Evolutionary conservation across 1,140 invertebrate genomes (phyloP).

Genomic region (Drosophila mojavensis): DNA sequence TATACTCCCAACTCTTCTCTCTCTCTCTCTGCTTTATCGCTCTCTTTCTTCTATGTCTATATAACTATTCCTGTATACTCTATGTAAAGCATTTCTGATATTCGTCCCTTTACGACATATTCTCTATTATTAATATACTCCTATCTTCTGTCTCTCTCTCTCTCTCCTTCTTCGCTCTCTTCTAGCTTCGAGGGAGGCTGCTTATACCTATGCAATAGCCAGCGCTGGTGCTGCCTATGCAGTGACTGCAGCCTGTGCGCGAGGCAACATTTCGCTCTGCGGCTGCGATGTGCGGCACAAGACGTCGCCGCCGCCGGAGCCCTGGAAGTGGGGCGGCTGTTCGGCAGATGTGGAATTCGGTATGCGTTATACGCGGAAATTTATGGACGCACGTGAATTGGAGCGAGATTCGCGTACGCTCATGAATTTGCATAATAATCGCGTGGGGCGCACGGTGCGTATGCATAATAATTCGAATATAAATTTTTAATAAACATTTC

Average conservation of each 20-base stretch:
- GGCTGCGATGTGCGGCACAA: conserved; percentile 89
- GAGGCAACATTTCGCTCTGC: conserved; percentile 94
- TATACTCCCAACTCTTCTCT: background rate
- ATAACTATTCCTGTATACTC: too few species aligned
- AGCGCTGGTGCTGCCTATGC: conserved; percentile 95
- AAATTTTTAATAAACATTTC: too few species aligned
- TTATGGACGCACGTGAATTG: conserved; percentile 93
- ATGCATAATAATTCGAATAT: conserved; percentile 2
- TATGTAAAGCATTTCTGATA: too few species aligned
- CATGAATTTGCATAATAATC: conserved; percentile 99
- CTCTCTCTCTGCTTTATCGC: background rate
- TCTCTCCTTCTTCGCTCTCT: conserved; percentile 31
- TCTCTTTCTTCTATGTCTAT: background rate
- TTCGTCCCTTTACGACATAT: too few species aligned
- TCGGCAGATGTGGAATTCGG: conserved; percentile 92
- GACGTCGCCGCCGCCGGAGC: conserved; percentile 46
- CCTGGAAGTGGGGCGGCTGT: conserved; percentile 96
- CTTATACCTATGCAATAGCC: conserved; percentile 95
- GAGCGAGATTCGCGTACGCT: conserved; percentile 92
- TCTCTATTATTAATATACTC: too few species aligned
- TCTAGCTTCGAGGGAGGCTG: conserved; percentile 94
- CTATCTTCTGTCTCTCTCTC: background rate
- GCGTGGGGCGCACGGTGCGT: conserved; percentile 94
- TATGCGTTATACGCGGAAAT: conserved; percentile 90
- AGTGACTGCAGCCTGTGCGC: conserved; percentile 94